These are phyloP conservation scores for Scolanthus callimorphus DNA, from an alignment of 92 coral and sea anemone genomes.

Conservation along the genomic window DNA sequence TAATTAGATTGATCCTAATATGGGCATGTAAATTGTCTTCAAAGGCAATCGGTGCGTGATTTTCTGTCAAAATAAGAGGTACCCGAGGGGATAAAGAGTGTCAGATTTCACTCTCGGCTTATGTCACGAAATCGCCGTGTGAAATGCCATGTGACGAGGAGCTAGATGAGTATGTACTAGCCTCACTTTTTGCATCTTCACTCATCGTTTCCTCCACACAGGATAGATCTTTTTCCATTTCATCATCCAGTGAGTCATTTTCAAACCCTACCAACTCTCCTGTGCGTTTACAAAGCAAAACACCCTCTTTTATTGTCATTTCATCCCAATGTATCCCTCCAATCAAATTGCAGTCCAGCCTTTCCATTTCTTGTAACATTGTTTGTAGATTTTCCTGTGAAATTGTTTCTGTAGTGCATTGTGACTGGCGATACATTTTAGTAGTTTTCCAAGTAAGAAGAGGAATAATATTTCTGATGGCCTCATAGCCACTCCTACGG, in stretches of 20 bases:
- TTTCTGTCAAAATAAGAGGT: neutral
- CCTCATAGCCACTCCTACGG: conserved; percentile 34
- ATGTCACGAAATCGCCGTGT: conserved; percentile 7
- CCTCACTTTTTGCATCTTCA: no score
- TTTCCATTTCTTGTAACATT: conserved; percentile 45
- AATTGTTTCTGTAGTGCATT: conserved; percentile 20
- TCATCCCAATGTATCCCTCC: conserved; percentile 67
- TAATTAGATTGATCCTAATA: no score
- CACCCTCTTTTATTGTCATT: conserved; percentile 38
- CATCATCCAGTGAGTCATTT: conserved; percentile 7
- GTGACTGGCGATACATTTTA: conserved; percentile 33
- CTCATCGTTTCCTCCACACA: neutral
- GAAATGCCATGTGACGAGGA: no score
- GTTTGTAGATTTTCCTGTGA: conserved; percentile 14
- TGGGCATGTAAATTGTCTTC: neutral
- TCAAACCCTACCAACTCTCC: conserved; percentile 60
- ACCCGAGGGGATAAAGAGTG: neutral
- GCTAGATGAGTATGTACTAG: no score
- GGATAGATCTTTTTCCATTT: neutral
- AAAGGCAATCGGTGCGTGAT: neutral
- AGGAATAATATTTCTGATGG: conserved; percentile 32
- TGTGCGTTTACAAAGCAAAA: conserved; percentile 39
- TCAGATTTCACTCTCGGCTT: neutral
- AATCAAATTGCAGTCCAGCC: conserved; percentile 36
- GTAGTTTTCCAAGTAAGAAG: conserved; percentile 42